Base-by-base conservation (phyloP, 2,113 vertebrate genomes). In the Nycticryphes semicollaris region DNA sequence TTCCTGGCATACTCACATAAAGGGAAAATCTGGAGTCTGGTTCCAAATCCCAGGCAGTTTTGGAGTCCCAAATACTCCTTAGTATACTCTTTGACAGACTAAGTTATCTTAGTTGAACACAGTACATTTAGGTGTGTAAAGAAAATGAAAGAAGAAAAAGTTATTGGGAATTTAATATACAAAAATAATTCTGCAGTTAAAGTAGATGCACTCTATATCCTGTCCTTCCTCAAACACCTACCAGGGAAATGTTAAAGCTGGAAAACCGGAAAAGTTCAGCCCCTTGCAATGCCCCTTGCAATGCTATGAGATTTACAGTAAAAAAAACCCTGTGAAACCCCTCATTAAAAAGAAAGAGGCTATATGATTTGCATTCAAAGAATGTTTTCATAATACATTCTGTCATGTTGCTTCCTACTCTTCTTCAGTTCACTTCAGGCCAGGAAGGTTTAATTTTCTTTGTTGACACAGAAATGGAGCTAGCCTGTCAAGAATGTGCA, bases 371-470 rank as follows among this genome's bases (percentile, higher is more conserved):
- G 35, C 23, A 63, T 39, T 80, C 45, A 76, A 80, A 59, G 15
- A 89, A 37, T 76, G 3, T 78, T 90, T 84, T 56, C 53, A 37
- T 92, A 86, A 56, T 73, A 43, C 9, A 15, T 69, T 83, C 69
- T 87, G 43, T 82, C 73, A 80, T 62, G 37, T 35, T 89, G 20
- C 81, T 96, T 85, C 39, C 37, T 82, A 50, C 28, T 77, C 31
- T 78, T 86, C 50, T 72, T 90, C 48, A 57, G 64, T 92, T 96
- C 87, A 84, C 31, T 90, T 93, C 35, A 66, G 87, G 47, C 28
- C 84, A 92, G 60, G 91, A 75, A 89, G 23, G 23, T 94, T 92
- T 96, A 54, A 78, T 96, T 89, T 86, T 82, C 94, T 94, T 15
- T 88, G 30, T 82, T 92, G 93, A 76, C 50, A 90, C 12, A 62